Evolutionary conservation across 2,113 vertebrate species (phyloP).

Genomic region (Chaetodon trifascialis): DNA sequence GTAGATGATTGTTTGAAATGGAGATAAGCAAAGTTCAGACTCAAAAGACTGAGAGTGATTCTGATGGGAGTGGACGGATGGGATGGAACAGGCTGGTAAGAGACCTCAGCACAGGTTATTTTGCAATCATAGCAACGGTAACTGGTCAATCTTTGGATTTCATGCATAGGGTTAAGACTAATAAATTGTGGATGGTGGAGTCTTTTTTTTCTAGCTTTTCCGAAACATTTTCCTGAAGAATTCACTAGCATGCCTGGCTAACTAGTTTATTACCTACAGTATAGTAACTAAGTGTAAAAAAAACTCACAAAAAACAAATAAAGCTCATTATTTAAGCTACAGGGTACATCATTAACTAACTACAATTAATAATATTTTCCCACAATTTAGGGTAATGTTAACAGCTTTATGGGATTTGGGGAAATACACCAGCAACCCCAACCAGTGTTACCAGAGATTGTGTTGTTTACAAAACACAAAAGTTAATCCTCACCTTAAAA

Average conservation of each 20-base stretch:
- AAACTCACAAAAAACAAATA: too few species aligned
- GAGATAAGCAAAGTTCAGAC: conserved; percentile 11
- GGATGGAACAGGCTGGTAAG: not conserved
- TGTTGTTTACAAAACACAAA: too few species aligned
- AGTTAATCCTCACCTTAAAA: too few species aligned
- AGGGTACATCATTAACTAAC: too few species aligned
- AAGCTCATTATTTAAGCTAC: too few species aligned
- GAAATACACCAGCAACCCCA: too few species aligned
- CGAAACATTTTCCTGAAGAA: not conserved
- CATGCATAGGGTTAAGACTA: too few species aligned
- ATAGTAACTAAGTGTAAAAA: not conserved
- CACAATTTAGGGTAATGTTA: too few species aligned
- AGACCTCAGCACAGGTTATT: not conserved
- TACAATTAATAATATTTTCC: too few species aligned
- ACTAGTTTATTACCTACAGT: not conserved
- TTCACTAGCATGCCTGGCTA: not conserved
- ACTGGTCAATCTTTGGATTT: not conserved
- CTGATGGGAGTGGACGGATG: not conserved
- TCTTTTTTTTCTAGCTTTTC: not conserved
- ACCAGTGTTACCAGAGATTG: too few species aligned
- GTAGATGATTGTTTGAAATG: not conserved
- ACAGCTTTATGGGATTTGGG: too few species aligned
- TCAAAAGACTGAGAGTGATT: not conserved
- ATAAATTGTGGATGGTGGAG: too few species aligned
- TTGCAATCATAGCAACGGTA: not conserved